Percentiles rank a stretch among this genome's conserved stretches.
These are phyloP conservation scores for Lathamus discolor DNA, from an alignment of 2,113 vertebrate species.

Conservation along the genomic window DNA sequence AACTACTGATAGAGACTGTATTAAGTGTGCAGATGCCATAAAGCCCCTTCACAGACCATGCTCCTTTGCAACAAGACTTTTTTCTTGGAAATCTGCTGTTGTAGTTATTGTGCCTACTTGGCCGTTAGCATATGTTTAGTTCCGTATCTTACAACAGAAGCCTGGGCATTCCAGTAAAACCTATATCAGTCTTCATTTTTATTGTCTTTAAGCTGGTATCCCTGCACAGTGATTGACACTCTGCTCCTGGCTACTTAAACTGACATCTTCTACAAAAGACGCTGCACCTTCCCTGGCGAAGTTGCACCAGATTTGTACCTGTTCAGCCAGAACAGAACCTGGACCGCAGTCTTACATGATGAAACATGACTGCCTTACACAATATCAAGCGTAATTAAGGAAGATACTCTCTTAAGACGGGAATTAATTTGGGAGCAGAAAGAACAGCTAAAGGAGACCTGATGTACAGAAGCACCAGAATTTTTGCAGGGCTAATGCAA, in stretches of 20 bases:
- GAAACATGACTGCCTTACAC: slow-evolving; percentile 22
- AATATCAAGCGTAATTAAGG: background rate
- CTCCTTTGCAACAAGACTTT: background rate
- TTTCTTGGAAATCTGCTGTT: background rate
- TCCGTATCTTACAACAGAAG: background rate
- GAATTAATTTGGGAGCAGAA: background rate
- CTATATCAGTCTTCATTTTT: background rate
- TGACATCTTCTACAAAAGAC: background rate
- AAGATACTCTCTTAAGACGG: background rate
- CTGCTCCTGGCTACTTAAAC: background rate
- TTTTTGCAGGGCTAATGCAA: background rate
- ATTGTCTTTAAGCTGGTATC: background rate
- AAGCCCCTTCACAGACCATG: background rate
- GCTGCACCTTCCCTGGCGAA: background rate
- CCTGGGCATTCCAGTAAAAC: background rate
- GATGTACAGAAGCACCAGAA: background rate
- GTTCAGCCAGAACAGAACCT: slow-evolving; percentile 49
- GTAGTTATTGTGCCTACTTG: background rate
- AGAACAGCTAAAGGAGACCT: background rate
- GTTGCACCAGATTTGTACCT: background rate
- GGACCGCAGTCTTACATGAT: background rate
- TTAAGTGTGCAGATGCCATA: background rate
- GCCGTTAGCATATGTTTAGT: background rate
- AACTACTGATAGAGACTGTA: background rate
- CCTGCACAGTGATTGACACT: background rate